Conservation (phyloP, 2,113 vertebrate species). For the Typhlomys cinereus region DNA sequence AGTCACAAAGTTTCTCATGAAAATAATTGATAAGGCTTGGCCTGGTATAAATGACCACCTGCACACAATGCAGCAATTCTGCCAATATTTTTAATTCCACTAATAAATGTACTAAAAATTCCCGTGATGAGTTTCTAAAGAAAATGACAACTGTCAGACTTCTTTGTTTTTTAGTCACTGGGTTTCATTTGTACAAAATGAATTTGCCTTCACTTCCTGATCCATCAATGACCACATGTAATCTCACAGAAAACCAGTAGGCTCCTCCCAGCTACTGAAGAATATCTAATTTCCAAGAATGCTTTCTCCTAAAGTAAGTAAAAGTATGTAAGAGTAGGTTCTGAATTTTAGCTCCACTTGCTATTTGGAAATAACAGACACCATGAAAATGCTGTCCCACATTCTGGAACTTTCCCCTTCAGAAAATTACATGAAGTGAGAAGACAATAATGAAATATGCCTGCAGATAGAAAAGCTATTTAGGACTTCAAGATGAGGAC, state of each 20-base stretch:
- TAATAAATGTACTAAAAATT: conserved; percentile 19
- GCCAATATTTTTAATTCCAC: conserved; percentile 8
- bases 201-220: conserved; percentile 37
- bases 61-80: not conserved
- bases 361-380: not conserved
- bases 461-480: not conserved
- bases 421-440: not conserved
- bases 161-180: conserved; percentile 16
- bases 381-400: not conserved
- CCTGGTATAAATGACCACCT: not conserved
- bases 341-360: not conserved
- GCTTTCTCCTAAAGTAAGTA: not conserved
- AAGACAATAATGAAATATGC: not conserved
- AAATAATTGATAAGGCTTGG: conserved; percentile 35
- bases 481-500: not conserved
- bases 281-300: not conserved
- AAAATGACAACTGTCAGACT: not conserved
- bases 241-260: not conserved
- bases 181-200: conserved; percentile 31
- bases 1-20: conserved; percentile 30
- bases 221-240: not conserved
- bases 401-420: not conserved
- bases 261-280: not conserved
- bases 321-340: not conserved
- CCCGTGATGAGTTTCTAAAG: not conserved